Evolutionary conservation across 1,140 invertebrate species (phyloP).

Genomic region (Bombyx mandarina): DNA sequence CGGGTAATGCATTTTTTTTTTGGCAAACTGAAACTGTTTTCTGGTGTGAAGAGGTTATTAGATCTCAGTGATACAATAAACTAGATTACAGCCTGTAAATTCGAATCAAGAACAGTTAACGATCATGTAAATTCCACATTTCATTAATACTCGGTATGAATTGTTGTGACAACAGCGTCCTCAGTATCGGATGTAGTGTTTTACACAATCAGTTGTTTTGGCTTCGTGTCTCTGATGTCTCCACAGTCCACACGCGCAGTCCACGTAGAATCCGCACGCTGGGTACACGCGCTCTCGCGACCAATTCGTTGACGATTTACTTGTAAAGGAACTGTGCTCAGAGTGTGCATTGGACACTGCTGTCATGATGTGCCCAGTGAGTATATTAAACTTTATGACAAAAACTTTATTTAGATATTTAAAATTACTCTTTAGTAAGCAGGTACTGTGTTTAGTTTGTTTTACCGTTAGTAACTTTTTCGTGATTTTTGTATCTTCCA

Average conservation of each 20-base stretch:
- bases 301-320: slow-evolving; percentile 3
- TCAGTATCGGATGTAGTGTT: slow-evolving; percentile 14
- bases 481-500: no score
- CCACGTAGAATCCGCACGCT: slow-evolving; percentile 7
- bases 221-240: neutral
- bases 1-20: no score
- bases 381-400: slow-evolving; percentile 18
- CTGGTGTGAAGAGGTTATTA: no score
- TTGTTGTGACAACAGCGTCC: slow-evolving; percentile 5
- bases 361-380: slow-evolving; percentile 48
- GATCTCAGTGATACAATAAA: no score
- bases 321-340: slow-evolving; percentile 13
- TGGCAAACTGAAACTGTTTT: no score
- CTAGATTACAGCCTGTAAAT: no score
- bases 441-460: no score
- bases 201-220: slow-evolving; percentile 13
- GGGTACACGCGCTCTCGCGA: slow-evolving; percentile 13
- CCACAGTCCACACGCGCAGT: slow-evolving; percentile 16
- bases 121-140: no score
- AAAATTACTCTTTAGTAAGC: no score
- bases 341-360: slow-evolving; percentile 12
- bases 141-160: slow-evolving; percentile 1
- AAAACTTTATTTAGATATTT: no score
- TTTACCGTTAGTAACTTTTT: no score
- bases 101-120: no score